A percentile compares a stretch with the other conserved stretches of the same genome.
Evolutionary conservation across 2,888 invertebrate species (phyloP).

Genomic region (Notocelia uddmanniana): DNA sequence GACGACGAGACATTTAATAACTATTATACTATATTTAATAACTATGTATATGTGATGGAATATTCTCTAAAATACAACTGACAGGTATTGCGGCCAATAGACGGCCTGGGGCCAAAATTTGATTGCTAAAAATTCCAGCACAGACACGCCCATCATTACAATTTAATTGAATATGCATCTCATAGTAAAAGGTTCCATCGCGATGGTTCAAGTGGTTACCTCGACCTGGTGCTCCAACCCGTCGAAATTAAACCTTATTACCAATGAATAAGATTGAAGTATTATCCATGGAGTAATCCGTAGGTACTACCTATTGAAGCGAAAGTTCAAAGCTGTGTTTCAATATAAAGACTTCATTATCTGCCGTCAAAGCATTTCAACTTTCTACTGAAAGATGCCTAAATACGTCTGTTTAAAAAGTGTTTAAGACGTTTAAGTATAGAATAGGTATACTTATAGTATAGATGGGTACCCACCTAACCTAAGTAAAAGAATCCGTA

Average conservation of each 20-base stretch:
- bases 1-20: too few relatives aligned
- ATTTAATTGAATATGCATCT: slow-evolving; percentile 38
- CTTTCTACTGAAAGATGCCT: slow-evolving; percentile 40
- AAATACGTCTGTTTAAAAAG: slow-evolving; percentile 19
- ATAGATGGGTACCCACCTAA: background rate
- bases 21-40: too few relatives aligned
- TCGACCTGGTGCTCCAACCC: background rate
- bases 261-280: slow-evolving; percentile 3
- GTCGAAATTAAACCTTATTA: slow-evolving; percentile 22
- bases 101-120: slow-evolving; percentile 26
- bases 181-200: slow-evolving; percentile 75
- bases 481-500: slow-evolving; percentile 3
- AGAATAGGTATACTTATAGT: too few relatives aligned
- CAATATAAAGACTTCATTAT: slow-evolving; percentile 45
- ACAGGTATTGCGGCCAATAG: slow-evolving; percentile 14
- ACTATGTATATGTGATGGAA: too few relatives aligned
- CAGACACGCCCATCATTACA: slow-evolving; percentile 27
- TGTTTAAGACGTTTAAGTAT: too few relatives aligned
- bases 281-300: background rate
- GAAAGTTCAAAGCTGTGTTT: slow-evolving; percentile 65
- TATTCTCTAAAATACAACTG: slow-evolving; percentile 4
- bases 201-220: slow-evolving; percentile 62
- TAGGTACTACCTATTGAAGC: slow-evolving; percentile 53
- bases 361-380: slow-evolving; percentile 43
- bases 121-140: slow-evolving; percentile 25